Percentiles rank a stretch among this genome's conserved stretches.
These are phyloP conservation scores for Mirza zaza DNA, from an alignment of 2,113 vertebrate genomes.

Conservation along the genomic window DNA sequence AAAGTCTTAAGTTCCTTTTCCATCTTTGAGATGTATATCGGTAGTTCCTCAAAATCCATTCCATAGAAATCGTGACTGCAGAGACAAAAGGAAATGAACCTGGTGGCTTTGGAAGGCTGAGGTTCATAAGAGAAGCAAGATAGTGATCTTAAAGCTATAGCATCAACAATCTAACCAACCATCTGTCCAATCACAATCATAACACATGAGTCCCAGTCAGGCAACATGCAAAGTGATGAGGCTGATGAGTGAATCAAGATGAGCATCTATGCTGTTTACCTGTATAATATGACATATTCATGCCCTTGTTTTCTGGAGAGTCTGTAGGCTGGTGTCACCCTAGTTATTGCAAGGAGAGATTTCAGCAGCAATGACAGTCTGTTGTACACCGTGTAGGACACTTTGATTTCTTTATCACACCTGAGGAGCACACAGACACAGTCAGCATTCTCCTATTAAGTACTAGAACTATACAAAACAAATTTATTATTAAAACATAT, in stretches of 20 bases:
- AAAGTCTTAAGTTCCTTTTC: conserved; percentile 1
- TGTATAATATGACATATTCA: conserved; percentile 98
- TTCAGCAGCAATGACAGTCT: conserved; percentile 96
- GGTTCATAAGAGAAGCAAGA: not conserved
- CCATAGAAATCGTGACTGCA: not conserved
- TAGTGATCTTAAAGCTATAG: not conserved
- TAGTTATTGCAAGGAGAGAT: conserved; percentile 97
- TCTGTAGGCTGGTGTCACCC: conserved; percentile 98
- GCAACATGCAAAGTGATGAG: not conserved
- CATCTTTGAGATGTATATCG: not conserved
- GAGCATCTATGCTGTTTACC: conserved; percentile 82
- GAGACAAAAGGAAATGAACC: not conserved
- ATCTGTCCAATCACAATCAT: not conserved
- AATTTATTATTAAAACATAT: conserved; percentile 24
- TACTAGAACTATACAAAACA: not conserved
- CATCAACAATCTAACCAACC: not conserved
- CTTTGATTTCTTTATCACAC: conserved; percentile 99
- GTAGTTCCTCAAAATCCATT: not conserved
- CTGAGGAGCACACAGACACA: conserved; percentile 81
- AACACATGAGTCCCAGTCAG: not conserved
- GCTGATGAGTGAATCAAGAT: not conserved
- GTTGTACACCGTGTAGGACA: conserved; percentile 99
- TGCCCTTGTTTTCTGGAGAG: conserved; percentile 98
- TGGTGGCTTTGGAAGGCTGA: not conserved
- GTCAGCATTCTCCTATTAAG: conserved; percentile 12